Evolutionary conservation across 2,888 invertebrate genomes (phyloP).

Genomic region (Podotricha telesiphe): DNA sequence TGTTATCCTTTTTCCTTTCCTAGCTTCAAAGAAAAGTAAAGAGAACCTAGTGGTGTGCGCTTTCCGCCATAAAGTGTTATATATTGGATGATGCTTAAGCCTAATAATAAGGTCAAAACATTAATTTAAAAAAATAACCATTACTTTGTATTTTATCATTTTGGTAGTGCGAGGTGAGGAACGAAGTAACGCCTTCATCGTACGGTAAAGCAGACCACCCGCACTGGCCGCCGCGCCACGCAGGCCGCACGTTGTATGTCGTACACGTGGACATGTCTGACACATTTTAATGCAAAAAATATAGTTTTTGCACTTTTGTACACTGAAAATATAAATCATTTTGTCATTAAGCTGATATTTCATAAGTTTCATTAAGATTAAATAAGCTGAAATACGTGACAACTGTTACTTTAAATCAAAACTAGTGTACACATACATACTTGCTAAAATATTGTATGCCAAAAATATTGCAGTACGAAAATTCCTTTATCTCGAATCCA

Average conservation of each 20-base stretch:
- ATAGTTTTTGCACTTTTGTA: conserved; percentile 20
- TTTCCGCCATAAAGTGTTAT: too few species aligned
- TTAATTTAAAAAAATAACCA: not conserved
- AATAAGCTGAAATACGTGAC: not conserved
- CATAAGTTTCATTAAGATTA: not conserved
- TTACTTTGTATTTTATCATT: not conserved
- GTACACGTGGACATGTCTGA: conserved; percentile 50
- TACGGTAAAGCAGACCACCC: conserved; percentile 73
- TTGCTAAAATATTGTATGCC: not conserved
- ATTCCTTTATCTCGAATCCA: conserved; percentile 9
- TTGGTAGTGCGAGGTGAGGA: conserved; percentile 59
- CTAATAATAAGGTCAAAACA: not conserved
- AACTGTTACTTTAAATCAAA: not conserved
- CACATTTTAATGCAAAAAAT: conserved; percentile 43
- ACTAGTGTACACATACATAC: not conserved
- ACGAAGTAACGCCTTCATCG: conserved; percentile 66
- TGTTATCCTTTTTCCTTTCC: too few species aligned
- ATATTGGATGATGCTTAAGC: too few species aligned
- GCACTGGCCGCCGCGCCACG: conserved; percentile 67
- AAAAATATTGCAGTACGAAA: conserved; percentile 8
- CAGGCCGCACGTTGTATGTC: conserved; percentile 64
- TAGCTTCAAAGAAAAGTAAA: too few species aligned
- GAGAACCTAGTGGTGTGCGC: too few species aligned
- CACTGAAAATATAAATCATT: not conserved
- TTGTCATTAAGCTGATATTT: conserved; percentile 8